Conservation (phyloP, 2,797 vertebrate genomes). For the Trachops cirrhosus region DNA sequence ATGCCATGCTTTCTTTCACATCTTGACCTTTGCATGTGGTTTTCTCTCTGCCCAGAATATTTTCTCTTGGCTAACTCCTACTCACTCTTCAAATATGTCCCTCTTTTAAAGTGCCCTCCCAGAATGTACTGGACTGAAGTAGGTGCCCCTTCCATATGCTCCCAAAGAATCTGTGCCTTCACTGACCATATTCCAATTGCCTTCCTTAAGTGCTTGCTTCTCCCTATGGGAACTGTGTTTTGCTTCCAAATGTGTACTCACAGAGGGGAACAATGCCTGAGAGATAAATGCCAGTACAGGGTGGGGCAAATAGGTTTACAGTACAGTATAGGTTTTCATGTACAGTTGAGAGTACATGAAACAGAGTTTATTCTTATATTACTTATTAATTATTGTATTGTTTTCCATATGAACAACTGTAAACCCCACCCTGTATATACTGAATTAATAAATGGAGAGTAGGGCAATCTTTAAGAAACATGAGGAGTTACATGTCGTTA, state of each 20-base stretch:
- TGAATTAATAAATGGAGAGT: not conserved
- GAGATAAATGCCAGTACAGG: not conserved
- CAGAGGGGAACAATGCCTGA: not conserved
- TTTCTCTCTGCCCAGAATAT: not conserved
- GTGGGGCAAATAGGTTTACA: not conserved
- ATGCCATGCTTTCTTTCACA: not conserved
- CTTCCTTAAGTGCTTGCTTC: not conserved
- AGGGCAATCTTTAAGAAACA: not conserved
- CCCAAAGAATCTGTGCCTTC: not conserved
- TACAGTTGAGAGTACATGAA: not conserved
- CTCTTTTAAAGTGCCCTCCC: not conserved
- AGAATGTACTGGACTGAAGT: not conserved
- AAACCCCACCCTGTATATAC: not conserved
- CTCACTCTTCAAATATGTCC: not conserved
- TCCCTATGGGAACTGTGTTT: not conserved
- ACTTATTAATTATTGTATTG: not conserved
- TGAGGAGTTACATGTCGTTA: not conserved
- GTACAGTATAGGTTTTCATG: too few species aligned
- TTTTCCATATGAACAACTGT: not conserved
- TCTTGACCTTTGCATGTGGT: not conserved
- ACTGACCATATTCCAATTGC: not conserved
- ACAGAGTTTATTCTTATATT: not conserved
- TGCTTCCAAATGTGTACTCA: not conserved
- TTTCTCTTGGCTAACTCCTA: not conserved
- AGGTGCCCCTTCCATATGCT: not conserved